phyloP scores from a whole-genome alignment of 1,140 invertebrate genomes.

The Latrodectus geometricus region DNA sequence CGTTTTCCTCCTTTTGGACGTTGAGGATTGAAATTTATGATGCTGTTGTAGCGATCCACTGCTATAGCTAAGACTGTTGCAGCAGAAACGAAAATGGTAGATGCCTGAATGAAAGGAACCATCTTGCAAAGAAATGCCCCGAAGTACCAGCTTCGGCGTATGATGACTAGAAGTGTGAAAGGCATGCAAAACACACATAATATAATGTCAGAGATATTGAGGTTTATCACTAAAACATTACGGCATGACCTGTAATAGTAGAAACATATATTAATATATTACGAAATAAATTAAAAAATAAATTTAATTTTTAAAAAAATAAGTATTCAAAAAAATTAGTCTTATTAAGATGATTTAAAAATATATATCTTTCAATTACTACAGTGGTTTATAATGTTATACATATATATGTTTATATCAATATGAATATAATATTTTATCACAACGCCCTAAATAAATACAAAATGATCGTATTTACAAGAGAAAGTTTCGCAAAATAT shows the following conservation, averaged over 20 bases:
- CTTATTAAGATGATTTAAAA: too few relatives aligned
- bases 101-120: constrained; percentile 73
- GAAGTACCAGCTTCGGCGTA: constrained; percentile 68
- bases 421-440: too few relatives aligned
- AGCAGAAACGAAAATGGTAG: constrained; percentile 75
- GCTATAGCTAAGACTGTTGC: constrained; percentile 76
- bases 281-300: too few relatives aligned
- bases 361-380: too few relatives aligned
- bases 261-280: neutral
- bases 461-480: too few relatives aligned
- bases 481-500: too few relatives aligned
- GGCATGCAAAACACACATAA: constrained; percentile 75
- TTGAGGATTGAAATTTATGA: constrained; percentile 51
- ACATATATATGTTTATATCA: too few relatives aligned
- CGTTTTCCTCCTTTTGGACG: constrained; percentile 3
- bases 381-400: too few relatives aligned
- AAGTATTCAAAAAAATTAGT: too few relatives aligned
- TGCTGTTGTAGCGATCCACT: constrained; percentile 69
- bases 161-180: constrained; percentile 72
- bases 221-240: constrained; percentile 70
- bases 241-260: constrained; percentile 27
- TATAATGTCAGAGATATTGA: constrained; percentile 74
- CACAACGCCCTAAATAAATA: too few relatives aligned
- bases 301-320: too few relatives aligned
- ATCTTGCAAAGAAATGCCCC: constrained; percentile 73